Percentiles rank a stretch among this genome's conserved stretches.
Conservation (phyloP, 1,140 invertebrate species). For the Parasteatoda tepidariorum region DNA sequence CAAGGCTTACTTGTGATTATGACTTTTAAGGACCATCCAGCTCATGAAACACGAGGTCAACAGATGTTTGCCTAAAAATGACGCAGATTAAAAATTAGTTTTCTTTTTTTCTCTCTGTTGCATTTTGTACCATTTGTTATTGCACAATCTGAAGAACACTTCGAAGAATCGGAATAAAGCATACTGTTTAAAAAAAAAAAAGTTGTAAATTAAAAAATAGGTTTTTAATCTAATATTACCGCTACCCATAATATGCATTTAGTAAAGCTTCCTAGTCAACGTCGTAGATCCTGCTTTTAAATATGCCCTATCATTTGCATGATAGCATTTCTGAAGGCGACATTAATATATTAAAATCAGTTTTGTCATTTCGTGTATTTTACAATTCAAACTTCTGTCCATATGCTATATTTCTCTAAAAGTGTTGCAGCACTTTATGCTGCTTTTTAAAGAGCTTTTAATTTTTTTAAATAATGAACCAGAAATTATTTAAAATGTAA, state of each 20-base stretch:
- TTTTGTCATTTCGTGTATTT: no score
- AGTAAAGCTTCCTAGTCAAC: conserved; percentile 11
- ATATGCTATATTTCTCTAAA: no score
- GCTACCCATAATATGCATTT: conserved; percentile 2
- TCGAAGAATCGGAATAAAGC: not conserved
- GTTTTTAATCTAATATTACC: not conserved
- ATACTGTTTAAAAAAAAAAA: not conserved
- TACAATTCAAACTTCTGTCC: no score
- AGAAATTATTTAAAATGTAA: no score
- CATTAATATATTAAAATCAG: no score
- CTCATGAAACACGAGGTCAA: not conserved
- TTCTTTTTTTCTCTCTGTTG: not conserved
- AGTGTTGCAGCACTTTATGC: no score
- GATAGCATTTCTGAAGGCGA: no score
- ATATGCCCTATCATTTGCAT: no score
- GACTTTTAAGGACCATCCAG: not conserved
- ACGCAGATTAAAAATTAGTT: no score
- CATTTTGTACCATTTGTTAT: conserved; percentile 6
- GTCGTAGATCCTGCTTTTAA: conserved; percentile 9
- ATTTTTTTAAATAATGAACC: no score
- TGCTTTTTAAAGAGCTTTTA: no score
- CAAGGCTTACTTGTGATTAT: conserved; percentile 19
- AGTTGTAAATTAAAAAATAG: not conserved
- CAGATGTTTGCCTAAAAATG: not conserved
- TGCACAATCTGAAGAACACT: not conserved